phyloP scores from a whole-genome alignment of 2,113 vertebrate species.

The Neogobius melanostomus region DNA sequence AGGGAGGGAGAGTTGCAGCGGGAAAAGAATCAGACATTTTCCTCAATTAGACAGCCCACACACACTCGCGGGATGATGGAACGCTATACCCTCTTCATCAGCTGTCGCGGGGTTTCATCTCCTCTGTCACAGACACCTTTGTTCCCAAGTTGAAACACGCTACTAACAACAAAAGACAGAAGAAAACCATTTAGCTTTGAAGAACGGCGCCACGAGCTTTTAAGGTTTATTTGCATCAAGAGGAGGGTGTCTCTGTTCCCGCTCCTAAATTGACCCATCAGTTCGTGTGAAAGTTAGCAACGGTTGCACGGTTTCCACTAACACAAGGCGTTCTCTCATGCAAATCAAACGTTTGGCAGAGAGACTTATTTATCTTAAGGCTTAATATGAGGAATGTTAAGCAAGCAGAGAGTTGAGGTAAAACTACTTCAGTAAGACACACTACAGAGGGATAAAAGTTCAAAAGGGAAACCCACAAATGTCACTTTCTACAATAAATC shows the following conservation, averaged over 20 bases:
- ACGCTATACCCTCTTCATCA: constrained; percentile 64
- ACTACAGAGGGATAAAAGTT: too few species aligned
- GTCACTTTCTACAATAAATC: too few species aligned
- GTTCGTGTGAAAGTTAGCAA: constrained; percentile 42
- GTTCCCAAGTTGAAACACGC: constrained; percentile 63
- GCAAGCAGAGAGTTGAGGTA: background rate
- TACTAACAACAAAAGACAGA: constrained; percentile 62
- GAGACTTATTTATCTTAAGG: constrained; percentile 15
- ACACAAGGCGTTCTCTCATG: constrained; percentile 28
- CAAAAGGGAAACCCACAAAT: too few species aligned
- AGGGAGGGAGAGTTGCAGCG: constrained; percentile 43
- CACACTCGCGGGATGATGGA: constrained; percentile 45
- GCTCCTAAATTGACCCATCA: constrained; percentile 58
- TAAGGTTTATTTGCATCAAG: constrained; percentile 64
- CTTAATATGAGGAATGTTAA: constrained; percentile 8
- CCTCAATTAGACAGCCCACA: constrained; percentile 70
- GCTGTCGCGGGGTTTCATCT: constrained; percentile 62
- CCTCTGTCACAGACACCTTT: constrained; percentile 63
- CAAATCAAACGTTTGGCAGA: constrained; percentile 29
- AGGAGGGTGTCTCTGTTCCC: constrained; percentile 47
- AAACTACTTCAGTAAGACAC: too few species aligned
- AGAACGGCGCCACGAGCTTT: constrained; percentile 59
- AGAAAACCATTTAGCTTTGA: constrained; percentile 69
- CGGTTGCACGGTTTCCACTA: constrained; percentile 22
- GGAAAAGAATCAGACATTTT: constrained; percentile 69